Evolutionary conservation across 30 jellyfish, hydroid and myxozoan species (phyloP), one percentile per base, ranked within the genome.

Genomic region (Calvadosia cruxmelitensis): DNA sequence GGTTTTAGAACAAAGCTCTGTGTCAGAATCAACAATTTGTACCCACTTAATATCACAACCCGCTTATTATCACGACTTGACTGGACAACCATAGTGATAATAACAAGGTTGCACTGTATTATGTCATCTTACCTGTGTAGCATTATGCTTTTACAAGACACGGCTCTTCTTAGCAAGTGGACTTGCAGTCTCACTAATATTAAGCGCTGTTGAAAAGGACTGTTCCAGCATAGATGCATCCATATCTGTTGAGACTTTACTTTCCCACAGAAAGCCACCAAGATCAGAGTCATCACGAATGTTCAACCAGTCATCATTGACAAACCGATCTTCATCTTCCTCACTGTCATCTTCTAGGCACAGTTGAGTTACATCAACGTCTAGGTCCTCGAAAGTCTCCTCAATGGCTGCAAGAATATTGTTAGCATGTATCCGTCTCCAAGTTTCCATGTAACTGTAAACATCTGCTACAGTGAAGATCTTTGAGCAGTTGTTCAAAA

Each of bases 271-370:
- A 20, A 42, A 42, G 57, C 57, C 20, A 20, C 57, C 10, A 5
- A 42, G 20, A 5, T 42, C 15, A 5, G 77, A 68, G 34, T 68
- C 77, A 27, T 68, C 77, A 52, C 77, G 3, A 53, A 68, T 68
- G 67, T 29, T 33, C 27, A 32, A 42, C 77, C 77, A 68, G 69
- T 68, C 68, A 20, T 35, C 77, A 68, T 68, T 53, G 27, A 68
- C 32, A 28, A 16, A 10, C 31, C 34, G 61, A 30, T 65, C 68
- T 53, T 20, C 28, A 3, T 20, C n/a, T 20, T 29, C 28, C n/a
- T 29, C n/a, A 29, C 30, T 10, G 53, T 23, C 61, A 16, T 27
- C 1, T 27, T 33, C 57, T 15, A 29, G 24, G 48, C n/a, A 33
- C 23, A 23, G 25, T 31, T 0, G 30, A 20, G 33, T 33, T 24